Percentiles rank a stretch among this genome's conserved stretches.
These are phyloP conservation scores for Drosophila paracracens DNA, from an alignment of 2,888 invertebrate species.

Conservation along the genomic window DNA sequence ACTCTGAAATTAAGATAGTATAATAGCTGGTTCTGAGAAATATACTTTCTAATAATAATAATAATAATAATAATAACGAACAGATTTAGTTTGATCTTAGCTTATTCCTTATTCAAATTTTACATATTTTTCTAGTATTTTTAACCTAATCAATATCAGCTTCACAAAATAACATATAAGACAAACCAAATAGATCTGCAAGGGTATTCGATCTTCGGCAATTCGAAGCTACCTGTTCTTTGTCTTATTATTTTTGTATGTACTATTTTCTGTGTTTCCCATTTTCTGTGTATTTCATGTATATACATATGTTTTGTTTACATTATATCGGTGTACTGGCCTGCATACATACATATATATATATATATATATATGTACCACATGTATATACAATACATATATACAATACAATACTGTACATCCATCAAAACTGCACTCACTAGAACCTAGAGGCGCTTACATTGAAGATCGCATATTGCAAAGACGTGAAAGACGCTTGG, in stretches of 20 bases:
- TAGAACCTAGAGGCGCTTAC: constrained; percentile 81
- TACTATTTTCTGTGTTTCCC: constrained; percentile 26
- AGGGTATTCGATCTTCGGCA: constrained; percentile 11
- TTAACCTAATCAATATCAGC: neutral
- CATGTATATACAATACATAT: constrained; percentile 44
- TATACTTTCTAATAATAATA: neutral
- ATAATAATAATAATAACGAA: neutral
- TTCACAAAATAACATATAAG: neutral
- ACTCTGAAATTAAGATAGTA: neutral
- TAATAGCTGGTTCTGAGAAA: neutral
- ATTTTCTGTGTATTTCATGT: constrained; percentile 50
- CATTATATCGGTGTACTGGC: constrained; percentile 55
- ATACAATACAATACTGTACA: constrained; percentile 14
- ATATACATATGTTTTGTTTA: constrained; percentile 30
- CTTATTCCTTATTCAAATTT: too few relatives aligned
- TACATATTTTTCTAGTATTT: neutral
- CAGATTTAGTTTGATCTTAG: too few relatives aligned
- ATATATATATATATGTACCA: constrained; percentile 40
- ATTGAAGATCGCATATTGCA: constrained; percentile 84
- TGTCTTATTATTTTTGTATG: neutral
- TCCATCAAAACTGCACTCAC: constrained; percentile 52
- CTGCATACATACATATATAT: constrained; percentile 33
- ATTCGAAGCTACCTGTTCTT: constrained; percentile 2
- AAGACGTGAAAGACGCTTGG: constrained; percentile 84
- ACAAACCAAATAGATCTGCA: neutral